Base-by-base conservation (phyloP, 2,888 invertebrate genomes). In the Drosophila sordidapex region DNA sequence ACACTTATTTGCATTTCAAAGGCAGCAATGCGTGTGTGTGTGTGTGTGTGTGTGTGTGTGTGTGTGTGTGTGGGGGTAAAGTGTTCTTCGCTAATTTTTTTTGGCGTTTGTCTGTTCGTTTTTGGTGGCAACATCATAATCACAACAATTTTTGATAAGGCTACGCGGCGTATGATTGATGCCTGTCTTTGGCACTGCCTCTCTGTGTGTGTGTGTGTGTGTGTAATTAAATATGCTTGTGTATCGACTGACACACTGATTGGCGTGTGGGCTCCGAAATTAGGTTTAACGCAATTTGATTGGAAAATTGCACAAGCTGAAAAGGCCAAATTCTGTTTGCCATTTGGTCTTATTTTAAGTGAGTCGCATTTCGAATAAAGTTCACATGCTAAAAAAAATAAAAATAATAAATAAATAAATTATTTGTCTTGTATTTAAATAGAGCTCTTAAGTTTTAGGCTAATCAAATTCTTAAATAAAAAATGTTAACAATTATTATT, bases 1-100 rank as follows among this genome's bases (percentile, higher is more conserved):
- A 68, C 81, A 76, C 63, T 82, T 82, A 85, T 88, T 85, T 90
- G 86, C 90, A 88, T 86, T 81, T 86, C 89, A 90, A 86, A 86
- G 83, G 76, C 56, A 46, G 48, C 31, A 11, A 31, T 40, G 35
- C 35, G 13, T 43, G 35, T 21, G 59, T 59, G 61, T 25, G 59
- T 48, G 52, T 18, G 61, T 25, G 56, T 48, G 52, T 18, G 60
- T 46, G 60, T 25, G 13, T 35, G 60, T 46, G 60, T 25, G 13
- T 35, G 60, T 33, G 52, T 36, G 49, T 46, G 18, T 64, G 60
- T 40, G 62, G 54, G 5, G 0, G 1, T 21, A 51, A 35, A 59
- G 33, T 54, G 35, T 54, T 68, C 43, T 58, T 43, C 29, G n/a
- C 43, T 49, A 35, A 43, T 56, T 65, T 46, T 46, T 25, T 54